Evolutionary conservation across 1,140 invertebrate genomes (phyloP), one percentile per base, ranked within the genome.

Genomic region (Platyscapa corneri): DNA sequence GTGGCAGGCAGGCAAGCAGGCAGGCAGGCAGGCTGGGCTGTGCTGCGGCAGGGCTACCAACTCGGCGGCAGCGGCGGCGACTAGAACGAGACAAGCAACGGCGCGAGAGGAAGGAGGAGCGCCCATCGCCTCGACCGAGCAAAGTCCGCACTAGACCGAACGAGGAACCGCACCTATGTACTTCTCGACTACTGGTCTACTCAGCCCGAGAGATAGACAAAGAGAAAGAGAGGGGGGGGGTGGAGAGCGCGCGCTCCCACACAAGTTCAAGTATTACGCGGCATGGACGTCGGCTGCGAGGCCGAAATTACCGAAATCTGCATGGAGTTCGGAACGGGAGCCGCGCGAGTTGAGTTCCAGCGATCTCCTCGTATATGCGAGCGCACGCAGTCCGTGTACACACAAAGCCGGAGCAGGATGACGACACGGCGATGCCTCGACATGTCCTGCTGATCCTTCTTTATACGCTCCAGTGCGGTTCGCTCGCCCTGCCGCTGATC

Each of bases 1-100:
- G 95, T 95, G 95, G 95, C 92, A 93, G 93, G 90, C 93, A 93
- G 92, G 53, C 81, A 8, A 65, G 49, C 10, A 93, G 91, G 53
- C 70, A 6, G 76, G 70, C 70, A 93, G 92, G 37, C 70, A 6
- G 83, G 82, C 82, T 76, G 32, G 85, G 88, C 75, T 60, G 56
- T 60, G 46, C 75, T 76, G 1, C 87, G 89, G 88, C 90, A 90
- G 91, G 91, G 93, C 93, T 94, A 94, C 93, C 92, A 93, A 92
- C 91, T 91, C 91, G 90, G 89, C 90, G 90, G 67, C 90, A 90
- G 67, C 75, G 23, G 32, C 18, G 32, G 82, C 60, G 14, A 56
- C n/a, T 90, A 65, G 60, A 76, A 37, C 37, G 70, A 32, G 72
- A 67, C 42, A 49, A 67, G 56, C 74, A 53, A 12, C 64, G 64